A percentile compares a stretch with the other conserved stretches of the same genome.
These are phyloP conservation scores for Xerus rutilus DNA, from an alignment of 2,797 vertebrate genomes.

Conservation along the genomic window DNA sequence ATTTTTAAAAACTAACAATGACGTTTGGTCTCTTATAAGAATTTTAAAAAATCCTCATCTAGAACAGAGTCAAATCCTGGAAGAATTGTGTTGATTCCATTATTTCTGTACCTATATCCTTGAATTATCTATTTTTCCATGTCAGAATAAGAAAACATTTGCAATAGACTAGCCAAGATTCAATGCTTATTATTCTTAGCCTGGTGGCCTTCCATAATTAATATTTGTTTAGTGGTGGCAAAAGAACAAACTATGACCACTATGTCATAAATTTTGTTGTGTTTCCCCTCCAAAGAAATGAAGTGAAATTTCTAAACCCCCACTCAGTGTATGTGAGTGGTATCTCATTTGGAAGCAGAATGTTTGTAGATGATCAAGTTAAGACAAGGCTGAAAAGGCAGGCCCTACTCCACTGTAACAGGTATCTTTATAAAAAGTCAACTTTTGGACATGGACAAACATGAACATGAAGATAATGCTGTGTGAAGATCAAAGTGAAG, in stretches of 20 bases:
- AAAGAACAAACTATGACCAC: background rate
- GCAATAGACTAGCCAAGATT: background rate
- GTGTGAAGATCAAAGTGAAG: background rate
- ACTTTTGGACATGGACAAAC: background rate
- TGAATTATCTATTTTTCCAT: background rate
- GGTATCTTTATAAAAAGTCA: background rate
- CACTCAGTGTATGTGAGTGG: background rate
- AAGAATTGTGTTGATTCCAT: background rate
- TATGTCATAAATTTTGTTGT: background rate
- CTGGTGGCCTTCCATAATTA: background rate
- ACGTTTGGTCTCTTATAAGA: background rate
- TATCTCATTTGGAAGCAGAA: background rate
- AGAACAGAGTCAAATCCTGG: background rate
- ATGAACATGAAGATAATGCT: background rate
- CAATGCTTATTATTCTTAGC: background rate
- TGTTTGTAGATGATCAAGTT: background rate
- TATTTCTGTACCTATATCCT: background rate
- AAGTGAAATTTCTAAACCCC: background rate
- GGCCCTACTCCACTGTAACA: background rate
- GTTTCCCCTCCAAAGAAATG: background rate
- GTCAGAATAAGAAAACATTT: constrained; percentile 27
- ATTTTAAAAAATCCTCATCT: background rate
- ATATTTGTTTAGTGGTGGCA: background rate
- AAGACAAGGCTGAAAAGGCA: background rate
- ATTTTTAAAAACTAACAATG: background rate